A percentile compares a stretch with the other conserved stretches of the same genome.
These are phyloP conservation scores for Notothenia rossii DNA, from an alignment of 2,113 vertebrate species.

Conservation along the genomic window DNA sequence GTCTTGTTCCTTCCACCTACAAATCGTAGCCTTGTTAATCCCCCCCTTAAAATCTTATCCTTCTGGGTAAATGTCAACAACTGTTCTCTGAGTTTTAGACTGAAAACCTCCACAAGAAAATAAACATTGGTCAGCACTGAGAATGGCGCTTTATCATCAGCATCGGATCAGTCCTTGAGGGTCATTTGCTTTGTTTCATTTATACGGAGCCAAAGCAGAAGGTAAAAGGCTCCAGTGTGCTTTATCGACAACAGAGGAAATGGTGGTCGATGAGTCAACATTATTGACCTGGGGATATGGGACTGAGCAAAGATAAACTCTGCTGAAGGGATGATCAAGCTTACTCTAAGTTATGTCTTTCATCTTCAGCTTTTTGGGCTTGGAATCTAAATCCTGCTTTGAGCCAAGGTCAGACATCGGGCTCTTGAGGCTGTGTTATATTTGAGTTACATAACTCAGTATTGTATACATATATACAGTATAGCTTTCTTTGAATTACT, in stretches of 20 bases:
- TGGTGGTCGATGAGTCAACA: constrained; percentile 68
- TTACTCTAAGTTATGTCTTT: constrained; percentile 64
- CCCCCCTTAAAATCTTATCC: constrained; percentile 35
- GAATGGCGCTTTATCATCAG: constrained; percentile 26
- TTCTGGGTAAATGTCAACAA: constrained; percentile 50
- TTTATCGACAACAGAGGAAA: constrained; percentile 63
- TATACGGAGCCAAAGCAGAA: constrained; percentile 48
- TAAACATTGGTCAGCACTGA: not conserved
- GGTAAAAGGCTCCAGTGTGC: constrained; percentile 56
- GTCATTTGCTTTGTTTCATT: constrained; percentile 56
- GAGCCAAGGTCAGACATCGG: constrained; percentile 62
- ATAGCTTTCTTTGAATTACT: too few species aligned
- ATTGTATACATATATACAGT: not conserved
- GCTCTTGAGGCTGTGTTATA: constrained; percentile 33
- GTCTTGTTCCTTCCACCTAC: constrained; percentile 35
- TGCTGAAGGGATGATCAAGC: constrained; percentile 69
- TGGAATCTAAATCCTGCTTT: constrained; percentile 58
- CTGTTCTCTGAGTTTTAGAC: constrained; percentile 35
- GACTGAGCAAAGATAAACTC: constrained; percentile 70
- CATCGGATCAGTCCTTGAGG: constrained; percentile 41
- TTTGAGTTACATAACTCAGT: constrained; percentile 11
- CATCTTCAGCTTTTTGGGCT: constrained; percentile 68
- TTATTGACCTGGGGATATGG: constrained; percentile 71
- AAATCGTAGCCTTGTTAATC: constrained; percentile 67
- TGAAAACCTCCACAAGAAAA: constrained; percentile 31